phyloP scores from a whole-genome alignment of 2,113 vertebrate genomes.

The Casuarius casuarius region DNA sequence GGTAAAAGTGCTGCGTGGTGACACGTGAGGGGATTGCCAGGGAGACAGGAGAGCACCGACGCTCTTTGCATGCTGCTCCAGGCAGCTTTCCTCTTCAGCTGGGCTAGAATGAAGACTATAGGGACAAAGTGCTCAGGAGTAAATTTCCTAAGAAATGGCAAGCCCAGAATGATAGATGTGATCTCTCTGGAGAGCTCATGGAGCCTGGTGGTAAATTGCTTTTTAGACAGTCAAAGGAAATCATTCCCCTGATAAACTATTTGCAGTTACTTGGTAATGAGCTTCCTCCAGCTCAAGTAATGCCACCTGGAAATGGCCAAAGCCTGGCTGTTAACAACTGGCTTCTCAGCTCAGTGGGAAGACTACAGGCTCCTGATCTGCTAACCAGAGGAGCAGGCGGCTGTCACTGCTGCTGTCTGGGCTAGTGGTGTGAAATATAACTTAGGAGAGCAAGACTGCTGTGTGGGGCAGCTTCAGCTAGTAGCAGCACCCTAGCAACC shows the following conservation, averaged over 20 bases:
- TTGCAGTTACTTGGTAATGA: not conserved
- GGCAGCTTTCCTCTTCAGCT: not conserved
- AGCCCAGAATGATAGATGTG: not conserved
- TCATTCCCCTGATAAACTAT: not conserved
- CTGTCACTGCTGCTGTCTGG: not conserved
- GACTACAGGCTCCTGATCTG: not conserved
- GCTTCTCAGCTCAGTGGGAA: not conserved
- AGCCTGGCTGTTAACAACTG: not conserved
- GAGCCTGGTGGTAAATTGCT: not conserved
- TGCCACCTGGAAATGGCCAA: not conserved
- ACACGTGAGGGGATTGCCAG: not conserved
- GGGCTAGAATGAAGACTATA: not conserved
- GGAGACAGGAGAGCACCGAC: not conserved
- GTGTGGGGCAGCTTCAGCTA: not conserved
- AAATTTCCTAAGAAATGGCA: not conserved
- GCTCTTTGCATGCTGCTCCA: not conserved
- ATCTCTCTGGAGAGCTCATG: not conserved
- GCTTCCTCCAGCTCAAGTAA: not conserved
- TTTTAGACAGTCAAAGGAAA: not conserved
- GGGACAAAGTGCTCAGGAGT: not conserved
- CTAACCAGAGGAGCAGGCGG: not conserved
- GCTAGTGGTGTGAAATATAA: not conserved
- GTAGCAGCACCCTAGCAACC: not conserved
- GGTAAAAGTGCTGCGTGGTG: not conserved
- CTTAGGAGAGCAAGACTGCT: not conserved